A percentile compares a stretch with the other conserved stretches of the same genome.
Evolutionary conservation across 1,140 invertebrate species (phyloP).

Genomic region (Sesamia nonagrioides): DNA sequence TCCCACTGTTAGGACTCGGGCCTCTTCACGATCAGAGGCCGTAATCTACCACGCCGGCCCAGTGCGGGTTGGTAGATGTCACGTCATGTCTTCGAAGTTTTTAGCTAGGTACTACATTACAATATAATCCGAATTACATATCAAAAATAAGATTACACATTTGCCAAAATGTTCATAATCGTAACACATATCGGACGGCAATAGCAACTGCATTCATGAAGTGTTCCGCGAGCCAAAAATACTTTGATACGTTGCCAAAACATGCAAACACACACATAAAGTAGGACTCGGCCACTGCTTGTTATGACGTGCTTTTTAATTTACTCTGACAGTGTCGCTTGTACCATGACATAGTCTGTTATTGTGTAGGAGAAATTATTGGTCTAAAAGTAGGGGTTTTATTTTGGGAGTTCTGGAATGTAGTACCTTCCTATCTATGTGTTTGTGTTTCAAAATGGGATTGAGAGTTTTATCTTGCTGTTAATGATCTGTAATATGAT

Average conservation of each 20-base stretch:
- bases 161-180: constrained; percentile 56
- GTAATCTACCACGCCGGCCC: too few species aligned
- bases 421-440: too few species aligned
- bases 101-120: too few species aligned
- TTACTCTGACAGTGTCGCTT: constrained; percentile 34
- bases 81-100: too few species aligned
- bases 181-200: constrained; percentile 70
- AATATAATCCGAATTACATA: neutral
- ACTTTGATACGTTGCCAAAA: constrained; percentile 83
- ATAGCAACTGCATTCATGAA: constrained; percentile 80
- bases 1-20: too few species aligned
- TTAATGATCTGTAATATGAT: too few species aligned
- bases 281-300: constrained; percentile 56
- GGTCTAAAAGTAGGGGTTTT: neutral
- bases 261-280: constrained; percentile 74
- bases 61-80: too few species aligned
- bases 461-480: too few species aligned
- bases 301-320: constrained; percentile 67
- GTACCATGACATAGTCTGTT: neutral
- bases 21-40: too few species aligned
- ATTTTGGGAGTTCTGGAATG: neutral
- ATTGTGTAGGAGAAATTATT: neutral
- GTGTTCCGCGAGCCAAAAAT: constrained; percentile 81
- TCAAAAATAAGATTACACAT: neutral
- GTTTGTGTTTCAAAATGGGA: neutral